These are phyloP conservation scores for Agriopis aurantiaria DNA, from an alignment of 2,888 invertebrate genomes.

Conservation along the genomic window DNA sequence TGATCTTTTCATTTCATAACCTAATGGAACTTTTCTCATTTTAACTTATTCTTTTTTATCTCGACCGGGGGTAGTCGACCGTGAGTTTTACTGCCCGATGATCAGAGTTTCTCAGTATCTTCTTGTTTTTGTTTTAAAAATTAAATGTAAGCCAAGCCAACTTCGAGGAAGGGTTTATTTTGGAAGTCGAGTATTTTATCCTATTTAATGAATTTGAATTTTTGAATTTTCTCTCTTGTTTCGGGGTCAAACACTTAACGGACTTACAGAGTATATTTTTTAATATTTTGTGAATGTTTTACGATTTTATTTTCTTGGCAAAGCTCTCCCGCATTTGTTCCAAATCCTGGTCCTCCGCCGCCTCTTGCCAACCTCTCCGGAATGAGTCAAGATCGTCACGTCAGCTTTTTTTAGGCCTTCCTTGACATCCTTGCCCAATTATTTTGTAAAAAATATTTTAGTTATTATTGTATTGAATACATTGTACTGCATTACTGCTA, in stretches of 20 bases:
- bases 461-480: too few species aligned
- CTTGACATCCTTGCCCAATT: too few species aligned
- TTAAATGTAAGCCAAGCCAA: conserved; percentile 21
- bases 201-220: conserved; percentile 23
- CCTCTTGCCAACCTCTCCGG: too few species aligned
- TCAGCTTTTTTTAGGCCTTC: too few species aligned
- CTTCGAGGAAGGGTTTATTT: conserved; percentile 27
- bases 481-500: too few species aligned
- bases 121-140: conserved; percentile 35
- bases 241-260: conserved; percentile 2
- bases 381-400: too few species aligned
- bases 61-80: conserved; percentile 47
- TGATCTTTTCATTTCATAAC: conserved; percentile 81
- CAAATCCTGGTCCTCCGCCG: too few species aligned
- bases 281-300: not conserved
- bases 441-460: too few species aligned
- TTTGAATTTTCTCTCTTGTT: not conserved
- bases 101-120: conserved; percentile 51
- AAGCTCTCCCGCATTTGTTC: too few species aligned
- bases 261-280: not conserved
- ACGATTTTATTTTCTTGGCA: not conserved
- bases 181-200: conserved; percentile 11
- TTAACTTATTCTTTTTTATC: conserved; percentile 77
- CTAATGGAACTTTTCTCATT: conserved; percentile 83
- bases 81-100: conserved; percentile 63